phyloP scores from a whole-genome alignment of 2,113 vertebrate genomes.

The Sula dactylatra region DNA sequence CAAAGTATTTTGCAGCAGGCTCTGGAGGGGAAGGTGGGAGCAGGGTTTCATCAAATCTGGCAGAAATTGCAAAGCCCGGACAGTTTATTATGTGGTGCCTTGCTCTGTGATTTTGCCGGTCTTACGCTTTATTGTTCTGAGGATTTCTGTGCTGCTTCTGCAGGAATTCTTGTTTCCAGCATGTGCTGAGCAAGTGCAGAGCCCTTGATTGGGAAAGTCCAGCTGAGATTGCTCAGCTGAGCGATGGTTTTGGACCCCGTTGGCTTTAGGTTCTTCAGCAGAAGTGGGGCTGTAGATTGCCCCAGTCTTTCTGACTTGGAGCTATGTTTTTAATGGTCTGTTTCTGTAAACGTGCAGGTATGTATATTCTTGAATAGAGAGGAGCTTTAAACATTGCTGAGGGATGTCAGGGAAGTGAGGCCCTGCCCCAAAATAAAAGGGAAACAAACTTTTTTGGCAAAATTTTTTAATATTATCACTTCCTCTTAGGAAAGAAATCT shows the following conservation, averaged over 20 bases:
- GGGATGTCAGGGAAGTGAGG: background rate
- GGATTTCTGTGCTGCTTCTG: background rate
- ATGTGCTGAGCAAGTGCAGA: rapidly evolving
- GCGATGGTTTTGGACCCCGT: background rate
- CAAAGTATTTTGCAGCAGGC: background rate
- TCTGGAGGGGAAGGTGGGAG: background rate
- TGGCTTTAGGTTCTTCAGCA: background rate
- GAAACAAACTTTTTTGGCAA: background rate
- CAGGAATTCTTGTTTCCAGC: background rate
- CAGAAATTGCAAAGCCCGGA: background rate
- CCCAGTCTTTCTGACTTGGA: background rate
- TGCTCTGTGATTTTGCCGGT: rapidly evolving
- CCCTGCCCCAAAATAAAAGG: background rate
- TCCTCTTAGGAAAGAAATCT: background rate
- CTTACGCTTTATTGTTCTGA: background rate
- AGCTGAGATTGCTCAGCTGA: too few species aligned
- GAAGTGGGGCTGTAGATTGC: background rate
- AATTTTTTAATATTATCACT: background rate
- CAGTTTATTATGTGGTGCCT: background rate
- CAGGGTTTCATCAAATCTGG: background rate
- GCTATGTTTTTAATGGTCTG: background rate
- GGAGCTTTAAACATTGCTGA: background rate
- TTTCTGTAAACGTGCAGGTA: background rate
- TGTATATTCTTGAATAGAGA: background rate
- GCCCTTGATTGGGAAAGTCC: background rate